Base-by-base conservation (phyloP, 2,888 invertebrate species). In the Scaptomyza parva region DNA sequence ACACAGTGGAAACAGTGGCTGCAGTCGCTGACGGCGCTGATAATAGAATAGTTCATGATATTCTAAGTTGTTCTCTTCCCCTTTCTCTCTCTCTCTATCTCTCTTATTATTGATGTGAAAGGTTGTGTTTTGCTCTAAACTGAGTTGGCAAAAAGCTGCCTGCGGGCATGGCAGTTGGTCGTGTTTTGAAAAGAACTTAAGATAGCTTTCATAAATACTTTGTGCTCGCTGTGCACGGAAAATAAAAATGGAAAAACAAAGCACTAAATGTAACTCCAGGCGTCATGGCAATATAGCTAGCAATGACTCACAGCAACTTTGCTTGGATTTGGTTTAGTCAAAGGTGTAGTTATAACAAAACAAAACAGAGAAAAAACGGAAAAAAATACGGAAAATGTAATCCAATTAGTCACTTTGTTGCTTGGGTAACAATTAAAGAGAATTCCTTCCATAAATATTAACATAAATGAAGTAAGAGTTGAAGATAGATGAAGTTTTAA, bases 11-110 rank as follows among this genome's bases (percentile, higher is more conserved):
- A 55, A n/a, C n/a, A n/a, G n/a, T n/a, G n/a, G n/a, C 59, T 52
- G 59, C 44, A n/a, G 3, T 58, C 17, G 14, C 20, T 43, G 59
- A 26, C 37, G 50, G 58, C 51, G 40, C 17, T 52, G 68, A 66
- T 80, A 86, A 79, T 72, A 79, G 77, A 72, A 86, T 76, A 71
- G 48, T 83, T 70, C 35, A 43, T 24, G 37, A 44, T 43, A 26
- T 54, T 22, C n/a, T n/a, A n/a, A n/a, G n/a, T n/a, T n/a, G n/a
- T n/a, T n/a, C n/a, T n/a, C n/a, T n/a, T n/a, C n/a, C n/a, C n/a
- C n/a, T n/a, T n/a, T 33, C 71, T 58, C 60, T 77, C 7, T 22
- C 22, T 3, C 22, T 5, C 9, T 28, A 6, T 72, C 66, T 84
- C 72, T 54, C 55, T 39, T 40, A 59, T 53, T 64, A 53, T 22